These are phyloP conservation scores for Zeus faber DNA, from an alignment of 2,113 vertebrate genomes.

Conservation along the genomic window DNA sequence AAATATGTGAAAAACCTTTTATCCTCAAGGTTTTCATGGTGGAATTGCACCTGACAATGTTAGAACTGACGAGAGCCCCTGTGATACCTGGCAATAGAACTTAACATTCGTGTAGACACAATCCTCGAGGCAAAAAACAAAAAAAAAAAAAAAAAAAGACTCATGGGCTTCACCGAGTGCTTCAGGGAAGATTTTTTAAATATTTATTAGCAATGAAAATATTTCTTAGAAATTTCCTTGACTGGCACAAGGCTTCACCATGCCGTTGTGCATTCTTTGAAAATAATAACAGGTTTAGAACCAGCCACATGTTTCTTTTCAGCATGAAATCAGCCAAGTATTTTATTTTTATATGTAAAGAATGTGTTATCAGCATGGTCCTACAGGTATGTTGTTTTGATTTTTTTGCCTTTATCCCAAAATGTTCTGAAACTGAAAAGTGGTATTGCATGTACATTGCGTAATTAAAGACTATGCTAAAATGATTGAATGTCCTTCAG, in stretches of 20 bases:
- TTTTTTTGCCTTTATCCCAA: conserved; percentile 21
- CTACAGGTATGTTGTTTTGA: conserved; percentile 20
- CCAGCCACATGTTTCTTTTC: conserved; percentile 18
- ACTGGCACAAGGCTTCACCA: conserved; percentile 14
- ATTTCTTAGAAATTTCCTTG: conserved; percentile 13
- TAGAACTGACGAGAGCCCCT: too few species aligned
- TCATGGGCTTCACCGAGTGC: too few species aligned
- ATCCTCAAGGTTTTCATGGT: too few species aligned
- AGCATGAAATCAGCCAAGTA: too few species aligned
- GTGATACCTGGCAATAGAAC: too few species aligned
- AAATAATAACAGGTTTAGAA: conserved; percentile 8
- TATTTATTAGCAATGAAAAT: neutral
- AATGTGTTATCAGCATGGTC: conserved; percentile 39
- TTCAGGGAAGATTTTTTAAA: too few species aligned
- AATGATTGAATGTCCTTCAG: conserved; percentile 1
- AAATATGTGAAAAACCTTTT: conserved; percentile 45
- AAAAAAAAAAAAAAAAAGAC: too few species aligned
- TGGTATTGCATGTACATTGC: conserved; percentile 45
- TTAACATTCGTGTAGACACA: too few species aligned
- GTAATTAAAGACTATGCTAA: conserved; percentile 13
- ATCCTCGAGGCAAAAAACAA: too few species aligned
- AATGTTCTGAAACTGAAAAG: too few species aligned
- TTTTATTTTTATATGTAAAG: conserved; percentile 9
- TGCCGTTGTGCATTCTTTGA: neutral
- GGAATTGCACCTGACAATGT: too few species aligned